Conservation (phyloP, 2,888 invertebrate species). For the Protophormia terraenovae region DNA sequence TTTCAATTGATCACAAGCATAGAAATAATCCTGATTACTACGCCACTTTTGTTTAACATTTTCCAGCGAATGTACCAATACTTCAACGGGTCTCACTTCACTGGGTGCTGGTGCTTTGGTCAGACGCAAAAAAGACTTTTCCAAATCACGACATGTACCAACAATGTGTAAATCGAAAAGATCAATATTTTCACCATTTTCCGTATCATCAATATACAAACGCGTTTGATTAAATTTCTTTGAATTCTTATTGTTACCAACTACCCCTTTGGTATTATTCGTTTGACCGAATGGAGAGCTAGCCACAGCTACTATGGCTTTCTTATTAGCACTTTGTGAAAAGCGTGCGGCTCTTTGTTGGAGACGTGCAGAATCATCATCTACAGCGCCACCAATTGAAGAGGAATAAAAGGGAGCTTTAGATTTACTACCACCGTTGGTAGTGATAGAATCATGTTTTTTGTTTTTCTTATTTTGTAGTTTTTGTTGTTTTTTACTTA, state of each 20-base stretch:
- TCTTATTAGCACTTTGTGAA: constrained; percentile 77
- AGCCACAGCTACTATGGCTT: constrained; percentile 77
- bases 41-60: constrained; percentile 96
- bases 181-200: constrained; percentile 87
- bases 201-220: constrained; percentile 82
- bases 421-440: constrained; percentile 80
- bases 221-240: constrained; percentile 68
- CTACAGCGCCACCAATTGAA: constrained; percentile 86
- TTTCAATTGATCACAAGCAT: constrained; percentile 99
- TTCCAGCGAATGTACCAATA: constrained; percentile 91
- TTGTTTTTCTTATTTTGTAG: constrained; percentile 80
- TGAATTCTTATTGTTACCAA: constrained; percentile 38
- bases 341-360: constrained; percentile 96
- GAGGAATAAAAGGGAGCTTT: constrained; percentile 85
- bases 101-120: constrained; percentile 97
- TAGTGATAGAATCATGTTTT: constrained; percentile 59
- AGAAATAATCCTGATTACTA: constrained; percentile 95
- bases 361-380: constrained; percentile 89
- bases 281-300: constrained; percentile 74
- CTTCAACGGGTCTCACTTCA: constrained; percentile 94
- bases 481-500: constrained; percentile 74
- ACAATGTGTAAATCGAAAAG: constrained; percentile 94
- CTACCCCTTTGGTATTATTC: too few species aligned
- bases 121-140: constrained; percentile 97
- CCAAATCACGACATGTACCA: constrained; percentile 96